Percentiles rank a stretch among this genome's conserved stretches.
phyloP scores from a whole-genome alignment of 2,113 vertebrate genomes.

The Tenrec ecaudatus region DNA sequence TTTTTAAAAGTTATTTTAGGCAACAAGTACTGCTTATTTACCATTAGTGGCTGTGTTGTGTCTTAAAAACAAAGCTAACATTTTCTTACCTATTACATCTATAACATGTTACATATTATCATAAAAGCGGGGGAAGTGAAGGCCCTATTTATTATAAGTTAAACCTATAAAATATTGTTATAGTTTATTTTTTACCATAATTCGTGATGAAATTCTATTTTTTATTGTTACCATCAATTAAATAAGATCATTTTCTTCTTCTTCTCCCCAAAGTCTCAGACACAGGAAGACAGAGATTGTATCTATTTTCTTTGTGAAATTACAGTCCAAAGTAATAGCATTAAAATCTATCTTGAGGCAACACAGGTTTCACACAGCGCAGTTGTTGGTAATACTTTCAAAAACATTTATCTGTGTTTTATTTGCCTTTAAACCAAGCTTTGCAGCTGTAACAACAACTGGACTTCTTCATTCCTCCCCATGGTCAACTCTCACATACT shows the following conservation, averaged over 20 bases:
- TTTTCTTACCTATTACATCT: not conserved
- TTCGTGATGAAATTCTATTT: not conserved
- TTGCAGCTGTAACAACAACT: slow-evolving; percentile 75
- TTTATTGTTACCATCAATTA: slow-evolving; percentile 20
- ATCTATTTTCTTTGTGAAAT: slow-evolving; percentile 49
- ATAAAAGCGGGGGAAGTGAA: not conserved
- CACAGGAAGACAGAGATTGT: slow-evolving; percentile 43
- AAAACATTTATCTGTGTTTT: slow-evolving; percentile 71
- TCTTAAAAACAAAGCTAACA: not conserved
- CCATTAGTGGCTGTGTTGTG: not conserved
- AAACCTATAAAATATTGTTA: not conserved
- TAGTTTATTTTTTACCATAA: not conserved
- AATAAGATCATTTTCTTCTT: slow-evolving; percentile 23
- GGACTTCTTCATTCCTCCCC: slow-evolving; percentile 55
- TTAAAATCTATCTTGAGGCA: slow-evolving; percentile 63
- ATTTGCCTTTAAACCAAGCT: slow-evolving; percentile 71
- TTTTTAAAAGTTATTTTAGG: not conserved
- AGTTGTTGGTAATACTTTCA: slow-evolving; percentile 67
- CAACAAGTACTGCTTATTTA: not conserved
- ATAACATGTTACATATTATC: not conserved
- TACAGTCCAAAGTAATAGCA: slow-evolving; percentile 22
- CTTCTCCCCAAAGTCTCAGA: slow-evolving; percentile 48
- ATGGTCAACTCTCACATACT: slow-evolving; percentile 56
- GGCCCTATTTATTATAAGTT: not conserved
- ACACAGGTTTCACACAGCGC: slow-evolving; percentile 37